Conservation (phyloP, 1,140 invertebrate species). For the Choristoneura fumiferana region DNA sequence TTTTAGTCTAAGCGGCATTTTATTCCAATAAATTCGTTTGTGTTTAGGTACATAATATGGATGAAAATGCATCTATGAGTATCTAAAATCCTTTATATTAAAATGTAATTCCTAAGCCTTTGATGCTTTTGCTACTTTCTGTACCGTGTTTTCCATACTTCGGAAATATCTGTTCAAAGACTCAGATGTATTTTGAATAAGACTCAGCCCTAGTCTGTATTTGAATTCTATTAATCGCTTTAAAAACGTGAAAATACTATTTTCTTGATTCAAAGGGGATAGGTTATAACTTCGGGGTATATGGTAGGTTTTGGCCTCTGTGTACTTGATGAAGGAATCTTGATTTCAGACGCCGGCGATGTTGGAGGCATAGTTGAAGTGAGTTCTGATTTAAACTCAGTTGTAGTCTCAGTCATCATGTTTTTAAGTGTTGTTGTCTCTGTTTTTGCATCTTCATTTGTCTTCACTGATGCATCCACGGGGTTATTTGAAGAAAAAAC, state of each 20-base stretch:
- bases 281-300: constrained; percentile 57
- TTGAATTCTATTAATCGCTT: constrained; percentile 74
- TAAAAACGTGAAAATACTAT: constrained; percentile 66
- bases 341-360: constrained; percentile 37
- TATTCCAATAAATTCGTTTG: no score
- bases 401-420: constrained; percentile 62
- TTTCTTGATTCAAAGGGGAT: constrained; percentile 51
- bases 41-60: no score
- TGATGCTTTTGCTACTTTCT: constrained; percentile 50
- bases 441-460: constrained; percentile 32
- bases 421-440: constrained; percentile 45
- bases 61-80: no score
- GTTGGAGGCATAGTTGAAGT: constrained; percentile 51
- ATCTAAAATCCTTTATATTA: no score
- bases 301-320: constrained; percentile 34
- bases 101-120: constrained; percentile 18
- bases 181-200: constrained; percentile 71
- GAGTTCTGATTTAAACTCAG: constrained; percentile 53
- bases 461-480: constrained; percentile 24
- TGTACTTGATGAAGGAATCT: constrained; percentile 24
- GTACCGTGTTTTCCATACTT: constrained; percentile 55
- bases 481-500: constrained; percentile 47
- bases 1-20: no score
- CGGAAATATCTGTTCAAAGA: constrained; percentile 68
- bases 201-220: constrained; percentile 67